Evolutionary conservation across 2,797 vertebrate species (phyloP).

Genomic region (Sebastes matsubarae): DNA sequence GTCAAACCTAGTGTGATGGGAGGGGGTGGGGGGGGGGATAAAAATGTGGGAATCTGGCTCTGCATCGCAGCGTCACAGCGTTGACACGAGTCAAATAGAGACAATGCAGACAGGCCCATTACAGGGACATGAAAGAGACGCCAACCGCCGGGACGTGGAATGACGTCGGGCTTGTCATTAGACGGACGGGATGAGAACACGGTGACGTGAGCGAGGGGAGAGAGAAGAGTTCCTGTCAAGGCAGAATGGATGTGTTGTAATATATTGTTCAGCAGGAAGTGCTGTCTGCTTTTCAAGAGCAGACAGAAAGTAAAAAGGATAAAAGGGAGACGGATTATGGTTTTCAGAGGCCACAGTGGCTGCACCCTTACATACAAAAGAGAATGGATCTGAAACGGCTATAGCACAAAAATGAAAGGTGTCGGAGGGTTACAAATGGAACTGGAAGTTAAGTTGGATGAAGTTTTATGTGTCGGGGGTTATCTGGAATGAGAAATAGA

Average conservation of each 20-base stretch:
- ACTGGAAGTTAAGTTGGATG: not conserved
- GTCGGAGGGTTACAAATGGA: not conserved
- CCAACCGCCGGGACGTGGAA: slow-evolving; percentile 11
- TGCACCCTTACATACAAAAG: not conserved
- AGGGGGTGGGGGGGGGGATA: rapidly evolving
- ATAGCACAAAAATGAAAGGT: not conserved
- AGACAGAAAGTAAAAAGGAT: slow-evolving; percentile 3
- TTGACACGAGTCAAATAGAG: slow-evolving; percentile 13
- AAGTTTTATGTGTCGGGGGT: not conserved
- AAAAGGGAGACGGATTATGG: not conserved
- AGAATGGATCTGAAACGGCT: not conserved
- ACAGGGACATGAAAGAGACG: slow-evolving; percentile 42
- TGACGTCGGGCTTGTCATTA: slow-evolving; percentile 34
- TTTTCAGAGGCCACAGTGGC: not conserved
- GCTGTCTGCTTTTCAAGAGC: slow-evolving; percentile 20
- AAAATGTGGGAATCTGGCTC: slow-evolving; percentile 19
- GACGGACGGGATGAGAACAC: slow-evolving; percentile 41
- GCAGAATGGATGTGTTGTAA: slow-evolving; percentile 23
- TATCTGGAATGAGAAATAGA: not conserved
- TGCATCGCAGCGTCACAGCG: not conserved
- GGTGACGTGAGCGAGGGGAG: not conserved
- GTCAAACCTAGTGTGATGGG: slow-evolving; percentile 34
- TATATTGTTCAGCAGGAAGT: not conserved
- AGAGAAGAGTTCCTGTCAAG: slow-evolving; percentile 9
- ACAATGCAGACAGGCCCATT: slow-evolving; percentile 45